Base-by-base conservation (phyloP, 2,113 vertebrate genomes). In the Mastomys coucha region DNA sequence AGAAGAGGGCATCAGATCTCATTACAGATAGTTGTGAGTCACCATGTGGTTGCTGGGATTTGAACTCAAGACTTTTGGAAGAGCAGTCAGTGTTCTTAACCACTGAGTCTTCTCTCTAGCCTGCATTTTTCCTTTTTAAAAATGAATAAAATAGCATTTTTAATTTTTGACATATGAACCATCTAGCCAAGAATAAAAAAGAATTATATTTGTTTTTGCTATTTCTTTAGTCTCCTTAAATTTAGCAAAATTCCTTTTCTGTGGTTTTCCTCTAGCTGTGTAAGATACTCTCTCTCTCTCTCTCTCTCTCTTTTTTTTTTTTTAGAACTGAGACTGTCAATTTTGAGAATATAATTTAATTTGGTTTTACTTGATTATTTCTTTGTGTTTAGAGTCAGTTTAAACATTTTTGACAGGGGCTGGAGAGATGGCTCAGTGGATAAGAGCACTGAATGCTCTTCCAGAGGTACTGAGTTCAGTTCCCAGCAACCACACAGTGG, bases 361-460 rank as follows among this genome's bases (percentile, higher is more conserved):
- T 93, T 93, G 49, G 16, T 77, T 92, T 95, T 89, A 7, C 85
- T 81, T 91, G 51, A 72, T 93, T 97, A 39, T 77, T 96, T 96
- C 28, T 93, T 89, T 45, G 76, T 91, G 8, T 91, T 93, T 96
- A 96, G 16, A 96, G 94, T 95, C 91, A 91, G 31, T 60, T 56
- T 91, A 91, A 95, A 92, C 19, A 67, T 95, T 96, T n/a, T n/a
- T n/a, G n/a, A n/a, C n/a, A n/a, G n/a, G n/a, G n/a, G n/a, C n/a
- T n/a, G n/a, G n/a, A n/a, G n/a, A n/a, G n/a, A n/a, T n/a, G n/a
- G n/a, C n/a, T n/a, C n/a, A n/a, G n/a, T n/a, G n/a, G n/a, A n/a
- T n/a, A n/a, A n/a, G n/a, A n/a, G n/a, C n/a, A n/a, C n/a, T n/a
- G n/a, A n/a, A n/a, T n/a, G n/a, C n/a, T n/a, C n/a, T n/a, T n/a